A percentile compares a stretch with the other conserved stretches of the same genome.
phyloP scores from a whole-genome alignment of 1,140 invertebrate species.

The Probaryconus sp. region DNA sequence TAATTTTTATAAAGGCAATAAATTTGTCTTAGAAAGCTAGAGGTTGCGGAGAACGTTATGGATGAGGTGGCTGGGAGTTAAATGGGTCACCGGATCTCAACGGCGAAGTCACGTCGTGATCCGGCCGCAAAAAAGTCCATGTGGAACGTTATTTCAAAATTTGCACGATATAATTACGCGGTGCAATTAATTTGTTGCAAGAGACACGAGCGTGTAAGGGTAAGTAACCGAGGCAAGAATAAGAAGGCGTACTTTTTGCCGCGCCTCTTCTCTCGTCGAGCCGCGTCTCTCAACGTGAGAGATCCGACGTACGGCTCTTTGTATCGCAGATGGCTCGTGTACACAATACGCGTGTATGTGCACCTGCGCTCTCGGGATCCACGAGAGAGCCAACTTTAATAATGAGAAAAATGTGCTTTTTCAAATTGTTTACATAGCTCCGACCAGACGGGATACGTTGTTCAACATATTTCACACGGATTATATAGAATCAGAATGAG shows the following conservation, averaged over 20 bases:
- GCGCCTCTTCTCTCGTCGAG: slow-evolving; percentile 57
- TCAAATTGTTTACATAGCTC: slow-evolving; percentile 42
- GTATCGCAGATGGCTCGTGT: too few relatives aligned
- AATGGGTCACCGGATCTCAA: slow-evolving; percentile 58
- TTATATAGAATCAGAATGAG: slow-evolving; percentile 4
- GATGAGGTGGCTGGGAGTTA: slow-evolving; percentile 38
- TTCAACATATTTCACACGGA: slow-evolving; percentile 27
- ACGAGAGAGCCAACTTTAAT: slow-evolving; percentile 22
- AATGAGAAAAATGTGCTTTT: slow-evolving; percentile 35
- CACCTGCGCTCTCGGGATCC: slow-evolving; percentile 24
- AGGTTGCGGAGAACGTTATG: slow-evolving; percentile 23
- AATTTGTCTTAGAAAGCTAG: slow-evolving; percentile 58
- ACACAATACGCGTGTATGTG: slow-evolving; percentile 40
- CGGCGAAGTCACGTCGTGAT: slow-evolving; percentile 52
- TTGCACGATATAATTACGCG: slow-evolving; percentile 62
- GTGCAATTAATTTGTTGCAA: slow-evolving; percentile 61
- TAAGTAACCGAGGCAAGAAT: slow-evolving; percentile 47
- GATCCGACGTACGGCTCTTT: slow-evolving; percentile 27
- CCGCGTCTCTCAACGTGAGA: slow-evolving; percentile 55
- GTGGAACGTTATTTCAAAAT: slow-evolving; percentile 59
- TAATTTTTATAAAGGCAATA: slow-evolving; percentile 48
- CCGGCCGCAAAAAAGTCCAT: slow-evolving; percentile 39
- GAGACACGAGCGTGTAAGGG: slow-evolving; percentile 34
- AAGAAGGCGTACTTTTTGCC: slow-evolving; percentile 50
- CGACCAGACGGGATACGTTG: slow-evolving; percentile 11